Percentiles rank a stretch among this genome's conserved stretches.
Evolutionary conservation across 2,888 invertebrate genomes (phyloP).

Genomic region (Nebria brevicollis): DNA sequence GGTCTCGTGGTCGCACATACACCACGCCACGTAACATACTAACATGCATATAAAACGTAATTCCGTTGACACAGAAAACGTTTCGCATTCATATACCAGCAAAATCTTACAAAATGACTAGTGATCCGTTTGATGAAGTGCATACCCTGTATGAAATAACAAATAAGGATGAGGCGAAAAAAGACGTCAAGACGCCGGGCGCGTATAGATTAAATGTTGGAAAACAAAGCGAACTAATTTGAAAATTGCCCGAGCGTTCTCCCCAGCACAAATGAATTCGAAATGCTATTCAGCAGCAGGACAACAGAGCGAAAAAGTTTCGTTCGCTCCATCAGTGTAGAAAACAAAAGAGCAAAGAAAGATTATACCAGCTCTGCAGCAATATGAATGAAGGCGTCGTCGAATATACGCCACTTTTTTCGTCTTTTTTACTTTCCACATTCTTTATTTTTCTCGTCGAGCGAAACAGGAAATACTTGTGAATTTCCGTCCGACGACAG

Average conservation of each 20-base stretch:
- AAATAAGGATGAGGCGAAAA: conserved; percentile 12
- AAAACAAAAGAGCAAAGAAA: conserved; percentile 21
- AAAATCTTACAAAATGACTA: too few relatives aligned
- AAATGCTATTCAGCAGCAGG: conserved; percentile 32
- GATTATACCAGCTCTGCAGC: too few relatives aligned
- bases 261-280: conserved; percentile 38
- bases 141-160: background rate
- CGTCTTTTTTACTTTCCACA: conserved; percentile 24
- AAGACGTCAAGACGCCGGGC: background rate
- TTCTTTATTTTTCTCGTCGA: conserved; percentile 4
- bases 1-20: too few relatives aligned
- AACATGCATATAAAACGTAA: too few relatives aligned
- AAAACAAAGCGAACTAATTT: conserved; percentile 38
- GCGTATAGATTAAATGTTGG: conserved; percentile 31
- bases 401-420: conserved; percentile 27
- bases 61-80: too few relatives aligned
- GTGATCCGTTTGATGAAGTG: too few relatives aligned
- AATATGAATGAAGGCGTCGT: conserved; percentile 2
- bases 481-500: conserved; percentile 46
- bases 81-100: too few relatives aligned
- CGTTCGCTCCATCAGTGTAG: conserved; percentile 16
- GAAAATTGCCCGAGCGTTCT: conserved; percentile 29
- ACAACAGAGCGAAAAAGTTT: conserved; percentile 7
- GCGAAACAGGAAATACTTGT: conserved; percentile 41
- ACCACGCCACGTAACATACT: too few relatives aligned